A percentile compares a stretch with the other conserved stretches of the same genome.
Conservation (phyloP, 2,113 vertebrate genomes). For the Callospermophilus lateralis region DNA sequence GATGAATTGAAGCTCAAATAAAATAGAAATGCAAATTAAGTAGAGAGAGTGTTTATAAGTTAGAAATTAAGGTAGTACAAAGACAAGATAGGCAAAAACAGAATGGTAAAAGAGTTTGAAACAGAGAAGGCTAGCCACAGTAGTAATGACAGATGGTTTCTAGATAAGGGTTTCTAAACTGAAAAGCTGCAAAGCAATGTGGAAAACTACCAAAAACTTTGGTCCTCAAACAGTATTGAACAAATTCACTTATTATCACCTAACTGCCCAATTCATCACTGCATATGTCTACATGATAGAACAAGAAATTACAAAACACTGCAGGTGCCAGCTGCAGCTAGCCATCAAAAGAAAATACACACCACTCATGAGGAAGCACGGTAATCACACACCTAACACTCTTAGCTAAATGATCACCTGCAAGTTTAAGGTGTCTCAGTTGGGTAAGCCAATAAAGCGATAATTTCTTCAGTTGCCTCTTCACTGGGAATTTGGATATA, state of each 20-base stretch:
- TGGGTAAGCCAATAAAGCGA: neutral
- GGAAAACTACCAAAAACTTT: neutral
- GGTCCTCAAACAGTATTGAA: neutral
- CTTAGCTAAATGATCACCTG: neutral
- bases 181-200: neutral
- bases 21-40: constrained; percentile 58
- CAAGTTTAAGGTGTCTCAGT: neutral
- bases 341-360: neutral
- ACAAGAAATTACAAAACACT: neutral
- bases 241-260: neutral
- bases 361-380: neutral
- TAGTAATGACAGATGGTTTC: neutral
- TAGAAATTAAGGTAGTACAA: neutral
- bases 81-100: constrained; percentile 17
- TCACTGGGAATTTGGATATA: neutral
- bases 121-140: neutral
- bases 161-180: neutral
- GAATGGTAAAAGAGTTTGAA: neutral
- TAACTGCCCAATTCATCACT: neutral
- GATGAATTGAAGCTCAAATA: constrained; percentile 36
- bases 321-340: neutral
- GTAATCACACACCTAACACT: neutral
- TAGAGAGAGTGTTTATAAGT: neutral
- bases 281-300: neutral
- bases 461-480: neutral